Conservation (phyloP, 2,797 vertebrate genomes). For the Tragopan temminckii region DNA sequence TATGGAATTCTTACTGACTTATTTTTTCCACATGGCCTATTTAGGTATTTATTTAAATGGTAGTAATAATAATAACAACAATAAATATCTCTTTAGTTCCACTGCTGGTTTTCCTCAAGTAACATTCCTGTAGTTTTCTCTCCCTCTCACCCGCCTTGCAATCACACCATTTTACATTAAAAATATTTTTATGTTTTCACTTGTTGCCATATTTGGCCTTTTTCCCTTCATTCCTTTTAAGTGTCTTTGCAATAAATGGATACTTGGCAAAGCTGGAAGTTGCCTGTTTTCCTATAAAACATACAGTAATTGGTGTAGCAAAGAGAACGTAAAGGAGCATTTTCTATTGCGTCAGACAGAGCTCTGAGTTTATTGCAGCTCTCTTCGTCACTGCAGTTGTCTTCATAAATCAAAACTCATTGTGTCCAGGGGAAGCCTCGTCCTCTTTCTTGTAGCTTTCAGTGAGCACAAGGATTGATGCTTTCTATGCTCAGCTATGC, state of each 20-base stretch:
- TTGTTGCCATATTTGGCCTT: not conserved
- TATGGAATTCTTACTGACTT: not conserved
- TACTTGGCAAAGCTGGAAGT: not conserved
- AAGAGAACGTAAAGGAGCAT: not conserved
- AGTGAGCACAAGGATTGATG: not conserved
- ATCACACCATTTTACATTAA: not conserved
- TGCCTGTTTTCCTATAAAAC: not conserved
- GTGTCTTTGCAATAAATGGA: not conserved
- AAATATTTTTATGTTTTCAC: not conserved
- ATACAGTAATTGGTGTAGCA: not conserved
- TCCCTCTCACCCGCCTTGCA: not conserved
- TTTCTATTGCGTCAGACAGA: not conserved
- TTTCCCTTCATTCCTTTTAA: not conserved
- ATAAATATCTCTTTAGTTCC: not conserved
- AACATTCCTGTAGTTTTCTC: not conserved
- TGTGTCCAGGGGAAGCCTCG: accelerated
- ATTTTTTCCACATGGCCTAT: conserved; percentile 6
- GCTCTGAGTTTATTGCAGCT: not conserved
- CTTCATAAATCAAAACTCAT: not conserved
- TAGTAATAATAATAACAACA: not conserved
- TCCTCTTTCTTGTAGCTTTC: not conserved
- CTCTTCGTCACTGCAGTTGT: not conserved
- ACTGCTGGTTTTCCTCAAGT: not conserved
- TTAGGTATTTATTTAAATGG: conserved; percentile 10
- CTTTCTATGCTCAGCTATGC: not conserved